These are phyloP conservation scores for Enteromius thamalakanensis DNA, from an alignment of 2,797 vertebrate genomes.

Conservation along the genomic window DNA sequence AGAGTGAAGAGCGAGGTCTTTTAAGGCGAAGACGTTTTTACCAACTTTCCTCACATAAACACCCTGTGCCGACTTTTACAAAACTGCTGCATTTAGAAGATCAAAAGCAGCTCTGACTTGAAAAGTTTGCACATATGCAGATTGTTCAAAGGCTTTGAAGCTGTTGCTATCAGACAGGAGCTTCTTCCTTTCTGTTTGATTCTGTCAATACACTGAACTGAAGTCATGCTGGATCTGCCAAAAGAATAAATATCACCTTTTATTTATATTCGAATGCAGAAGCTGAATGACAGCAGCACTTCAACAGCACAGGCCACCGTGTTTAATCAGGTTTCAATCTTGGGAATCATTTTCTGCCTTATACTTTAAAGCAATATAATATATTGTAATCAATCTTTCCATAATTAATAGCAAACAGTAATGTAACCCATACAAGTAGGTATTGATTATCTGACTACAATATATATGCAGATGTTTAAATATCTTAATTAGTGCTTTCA, in stretches of 20 bases:
- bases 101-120: constrained; percentile 11
- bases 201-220: not conserved
- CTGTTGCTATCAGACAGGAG: not conserved
- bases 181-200: not conserved
- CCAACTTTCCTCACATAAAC: constrained; percentile 20
- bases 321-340: not conserved
- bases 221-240: not conserved
- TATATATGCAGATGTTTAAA: not conserved
- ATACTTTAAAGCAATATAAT: not conserved
- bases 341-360: not conserved
- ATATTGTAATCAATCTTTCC: not conserved
- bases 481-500: not conserved
- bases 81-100: constrained; percentile 6
- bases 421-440: not conserved
- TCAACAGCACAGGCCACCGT: not conserved
- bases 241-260: not conserved
- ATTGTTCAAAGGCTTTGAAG: constrained; percentile 9
- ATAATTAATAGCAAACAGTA: not conserved
- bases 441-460: not conserved
- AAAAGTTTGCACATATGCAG: not conserved
- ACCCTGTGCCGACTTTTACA: constrained; percentile 17
- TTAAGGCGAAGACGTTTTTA: not conserved
- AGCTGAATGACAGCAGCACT: not conserved
- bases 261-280: not conserved
- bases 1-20: not conserved